phyloP scores from a whole-genome alignment of 92 coral and sea anemone genomes.

The Nematostella vectensis region DNA sequence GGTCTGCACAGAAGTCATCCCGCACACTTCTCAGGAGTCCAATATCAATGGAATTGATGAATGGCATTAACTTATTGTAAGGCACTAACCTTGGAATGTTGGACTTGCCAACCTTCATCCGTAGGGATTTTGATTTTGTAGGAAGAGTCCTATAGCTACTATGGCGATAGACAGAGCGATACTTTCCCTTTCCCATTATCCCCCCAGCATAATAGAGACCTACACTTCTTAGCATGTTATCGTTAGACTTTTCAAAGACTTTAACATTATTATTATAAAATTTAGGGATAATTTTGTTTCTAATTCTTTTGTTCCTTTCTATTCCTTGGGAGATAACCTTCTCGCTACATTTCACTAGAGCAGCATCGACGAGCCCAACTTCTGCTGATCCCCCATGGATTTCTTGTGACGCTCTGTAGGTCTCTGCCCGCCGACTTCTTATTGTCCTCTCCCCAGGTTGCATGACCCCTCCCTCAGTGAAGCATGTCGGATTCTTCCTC shows the following conservation, averaged over 20 bases:
- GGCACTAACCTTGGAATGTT: constrained; percentile 44
- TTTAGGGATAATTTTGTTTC: not conserved
- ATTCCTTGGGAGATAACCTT: not conserved
- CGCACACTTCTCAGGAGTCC: constrained; percentile 28
- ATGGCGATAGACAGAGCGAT: constrained; percentile 23
- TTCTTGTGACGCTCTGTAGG: constrained; percentile 22
- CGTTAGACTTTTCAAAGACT: constrained; percentile 25
- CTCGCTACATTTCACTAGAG: not conserved
- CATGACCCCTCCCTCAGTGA: too few relatives aligned
- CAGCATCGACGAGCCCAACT: constrained; percentile 31
- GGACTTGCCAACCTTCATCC: constrained; percentile 12
- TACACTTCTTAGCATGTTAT: constrained; percentile 42
- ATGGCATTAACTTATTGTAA: constrained; percentile 42
- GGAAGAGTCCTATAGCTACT: constrained; percentile 7
- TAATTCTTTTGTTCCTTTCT: not conserved
- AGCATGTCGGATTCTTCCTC: too few relatives aligned
- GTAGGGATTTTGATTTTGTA: constrained; percentile 22
- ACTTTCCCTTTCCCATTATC: constrained; percentile 51
- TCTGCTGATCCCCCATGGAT: constrained; percentile 44
- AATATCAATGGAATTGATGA: constrained; percentile 37
- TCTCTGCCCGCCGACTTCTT: constrained; percentile 19
- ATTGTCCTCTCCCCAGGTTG: too few relatives aligned
- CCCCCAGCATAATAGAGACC: constrained; percentile 42
- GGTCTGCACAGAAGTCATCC: constrained; percentile 33
- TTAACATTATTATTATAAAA: constrained; percentile 5